Evolutionary conservation across 2,888 invertebrate genomes (phyloP).

Genomic region (Tenodera sinensis): DNA sequence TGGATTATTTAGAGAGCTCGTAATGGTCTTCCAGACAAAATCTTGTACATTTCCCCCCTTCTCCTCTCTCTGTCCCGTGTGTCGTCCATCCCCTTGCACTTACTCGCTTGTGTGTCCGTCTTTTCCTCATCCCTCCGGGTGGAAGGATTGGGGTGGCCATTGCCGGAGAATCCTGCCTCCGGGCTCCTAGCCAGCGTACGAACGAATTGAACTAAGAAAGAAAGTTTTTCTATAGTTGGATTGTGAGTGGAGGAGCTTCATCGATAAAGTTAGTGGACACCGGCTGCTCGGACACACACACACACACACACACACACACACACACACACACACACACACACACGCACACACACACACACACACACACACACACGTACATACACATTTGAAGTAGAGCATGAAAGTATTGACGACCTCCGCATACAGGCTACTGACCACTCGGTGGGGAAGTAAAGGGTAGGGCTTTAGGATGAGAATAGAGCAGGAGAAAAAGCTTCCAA

Average conservation of each 20-base stretch:
- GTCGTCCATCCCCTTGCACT: conserved; percentile 8
- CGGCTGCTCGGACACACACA: conserved; percentile 5
- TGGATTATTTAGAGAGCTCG: conserved; percentile 34
- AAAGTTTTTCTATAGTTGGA: conserved; percentile 28
- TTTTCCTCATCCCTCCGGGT: neutral
- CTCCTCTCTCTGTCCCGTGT: conserved; percentile 7
- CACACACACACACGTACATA: neutral
- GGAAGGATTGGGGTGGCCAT: neutral
- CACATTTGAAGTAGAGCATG: neutral
- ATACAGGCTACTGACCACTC: conserved; percentile 26
- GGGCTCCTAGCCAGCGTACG: conserved; percentile 21
- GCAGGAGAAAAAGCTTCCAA: conserved; percentile 27
- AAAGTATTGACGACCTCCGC: conserved; percentile 24
- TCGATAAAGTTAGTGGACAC: conserved; percentile 29
- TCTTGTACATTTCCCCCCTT: conserved; percentile 26
- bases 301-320: neutral
- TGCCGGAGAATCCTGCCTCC: conserved; percentile 10
- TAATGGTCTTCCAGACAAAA: conserved; percentile 30
- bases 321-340: neutral
- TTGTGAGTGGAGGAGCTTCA: conserved; percentile 24
- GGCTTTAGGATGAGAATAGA: conserved; percentile 35
- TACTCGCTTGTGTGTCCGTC: neutral
- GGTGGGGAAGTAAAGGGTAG: conserved; percentile 10
- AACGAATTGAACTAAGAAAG: conserved; percentile 27
- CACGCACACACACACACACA: neutral